Percentiles rank a stretch among this genome's conserved stretches.
These are phyloP conservation scores for Synanthedon vespiformis DNA, from an alignment of 2,888 invertebrate species.

Conservation along the genomic window DNA sequence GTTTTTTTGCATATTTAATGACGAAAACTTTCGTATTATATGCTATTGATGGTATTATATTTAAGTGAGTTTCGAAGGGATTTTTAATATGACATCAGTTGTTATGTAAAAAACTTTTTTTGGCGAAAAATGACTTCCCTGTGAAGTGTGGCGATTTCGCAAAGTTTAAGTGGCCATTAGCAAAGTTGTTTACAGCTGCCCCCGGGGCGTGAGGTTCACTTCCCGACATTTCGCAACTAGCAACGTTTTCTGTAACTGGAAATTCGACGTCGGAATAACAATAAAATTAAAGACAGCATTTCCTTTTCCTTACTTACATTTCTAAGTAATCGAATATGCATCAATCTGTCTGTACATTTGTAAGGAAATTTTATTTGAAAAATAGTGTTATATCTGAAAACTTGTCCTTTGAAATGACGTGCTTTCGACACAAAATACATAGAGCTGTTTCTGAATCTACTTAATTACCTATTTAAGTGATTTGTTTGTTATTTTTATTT, in stretches of 20 bases:
- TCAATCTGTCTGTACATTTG: too few relatives aligned
- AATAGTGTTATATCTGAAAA: too few relatives aligned
- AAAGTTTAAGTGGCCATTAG: constrained; percentile 56
- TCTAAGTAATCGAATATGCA: too few relatives aligned
- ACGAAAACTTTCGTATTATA: too few relatives aligned
- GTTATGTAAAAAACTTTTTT: not conserved
- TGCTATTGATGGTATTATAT: not conserved
- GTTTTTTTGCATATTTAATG: too few relatives aligned
- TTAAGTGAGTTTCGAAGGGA: not conserved
- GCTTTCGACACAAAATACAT: too few relatives aligned
- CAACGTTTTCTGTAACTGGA: not conserved
- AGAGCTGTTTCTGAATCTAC: too few relatives aligned
- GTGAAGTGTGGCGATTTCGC: constrained; percentile 36
- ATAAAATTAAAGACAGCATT: not conserved
- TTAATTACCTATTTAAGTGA: too few relatives aligned
- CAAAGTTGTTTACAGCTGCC: constrained; percentile 51
- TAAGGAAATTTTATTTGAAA: too few relatives aligned
- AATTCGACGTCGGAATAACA: not conserved
- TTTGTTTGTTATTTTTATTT: too few relatives aligned
- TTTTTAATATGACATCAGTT: not conserved
- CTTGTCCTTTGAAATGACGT: too few relatives aligned
- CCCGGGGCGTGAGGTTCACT: constrained; percentile 27
- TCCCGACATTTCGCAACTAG: constrained; percentile 2
- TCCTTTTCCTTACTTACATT: too few relatives aligned
- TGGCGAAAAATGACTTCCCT: constrained; percentile 1